A percentile compares a stretch with the other conserved stretches of the same genome.
Evolutionary conservation across 2,888 invertebrate species (phyloP).

Genomic region (Eurytoma adleriae): DNA sequence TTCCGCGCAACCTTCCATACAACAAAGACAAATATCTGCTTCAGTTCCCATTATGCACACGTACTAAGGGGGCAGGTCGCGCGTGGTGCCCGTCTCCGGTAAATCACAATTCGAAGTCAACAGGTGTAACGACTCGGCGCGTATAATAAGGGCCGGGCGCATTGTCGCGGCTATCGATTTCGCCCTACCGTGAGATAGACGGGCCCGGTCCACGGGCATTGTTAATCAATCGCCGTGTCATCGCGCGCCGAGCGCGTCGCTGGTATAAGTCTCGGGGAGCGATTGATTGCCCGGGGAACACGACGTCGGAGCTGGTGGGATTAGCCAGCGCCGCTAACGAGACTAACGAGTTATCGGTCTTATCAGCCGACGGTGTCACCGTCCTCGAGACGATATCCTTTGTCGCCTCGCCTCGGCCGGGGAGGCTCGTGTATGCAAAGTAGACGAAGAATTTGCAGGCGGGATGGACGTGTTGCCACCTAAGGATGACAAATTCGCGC

Average conservation of each 20-base stretch:
- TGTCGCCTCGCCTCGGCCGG: neutral
- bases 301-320: neutral
- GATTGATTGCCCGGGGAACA: conserved; percentile 42
- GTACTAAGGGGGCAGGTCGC: no score
- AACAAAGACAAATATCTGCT: no score
- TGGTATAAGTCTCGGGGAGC: conserved; percentile 41
- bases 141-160: conserved; percentile 36
- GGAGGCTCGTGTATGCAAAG: neutral
- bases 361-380: neutral
- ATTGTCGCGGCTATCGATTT: conserved; percentile 38
- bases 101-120: conserved; percentile 48
- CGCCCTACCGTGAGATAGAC: neutral
- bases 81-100: conserved; percentile 16
- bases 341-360: conserved; percentile 45
- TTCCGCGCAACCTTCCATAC: no score
- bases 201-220: neutral
- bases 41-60: no score
- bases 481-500: neutral
- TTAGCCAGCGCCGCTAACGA: conserved; percentile 41
- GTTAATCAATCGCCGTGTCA: conserved; percentile 56
- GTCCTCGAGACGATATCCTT: neutral
- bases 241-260: conserved; percentile 31
- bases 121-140: conserved; percentile 51
- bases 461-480: neutral
- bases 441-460: no score